Conservation (phyloP, 2,113 vertebrate species). For the Larimichthys polyactis region DNA sequence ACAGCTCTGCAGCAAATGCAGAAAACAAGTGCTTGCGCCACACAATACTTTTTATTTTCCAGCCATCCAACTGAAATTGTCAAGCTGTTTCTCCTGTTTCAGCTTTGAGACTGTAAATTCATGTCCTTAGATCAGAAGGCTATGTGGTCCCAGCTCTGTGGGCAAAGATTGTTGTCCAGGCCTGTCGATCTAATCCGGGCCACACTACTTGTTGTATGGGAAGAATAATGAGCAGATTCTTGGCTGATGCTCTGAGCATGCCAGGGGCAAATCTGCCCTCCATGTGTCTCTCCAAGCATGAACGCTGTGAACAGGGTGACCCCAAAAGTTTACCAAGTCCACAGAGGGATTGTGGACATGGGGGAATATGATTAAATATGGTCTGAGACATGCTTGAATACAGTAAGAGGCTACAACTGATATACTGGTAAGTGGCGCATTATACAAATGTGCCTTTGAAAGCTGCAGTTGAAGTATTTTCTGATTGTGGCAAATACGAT, state of each 20-base stretch:
- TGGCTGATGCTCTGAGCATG: constrained; percentile 69
- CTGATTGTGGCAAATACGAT: not conserved
- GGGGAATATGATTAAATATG: constrained; percentile 56
- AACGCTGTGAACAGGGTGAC: constrained; percentile 47
- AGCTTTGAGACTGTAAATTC: constrained; percentile 44
- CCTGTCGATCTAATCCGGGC: constrained; percentile 44
- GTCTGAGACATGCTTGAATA: constrained; percentile 18
- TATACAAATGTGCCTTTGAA: not conserved
- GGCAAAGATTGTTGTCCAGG: constrained; percentile 55
- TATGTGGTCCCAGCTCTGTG: constrained; percentile 34
- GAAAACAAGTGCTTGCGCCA: not conserved
- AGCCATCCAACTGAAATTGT: constrained; percentile 27
- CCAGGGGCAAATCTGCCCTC: constrained; percentile 73
- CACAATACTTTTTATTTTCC: constrained; percentile 10
- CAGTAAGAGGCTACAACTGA: constrained; percentile 2
- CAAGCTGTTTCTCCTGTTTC: constrained; percentile 18
- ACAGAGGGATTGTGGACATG: constrained; percentile 30
- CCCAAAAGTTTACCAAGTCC: constrained; percentile 50
- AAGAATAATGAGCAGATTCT: constrained; percentile 77
- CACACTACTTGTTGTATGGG: constrained; percentile 53
- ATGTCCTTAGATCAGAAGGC: constrained; percentile 48
- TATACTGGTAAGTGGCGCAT: not conserved
- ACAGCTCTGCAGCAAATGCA: constrained; percentile 15
- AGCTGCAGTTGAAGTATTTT: not conserved
- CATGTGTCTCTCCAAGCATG: constrained; percentile 60